Evolutionary conservation across 2,888 invertebrate genomes (phyloP).

Genomic region (Dione juno): DNA sequence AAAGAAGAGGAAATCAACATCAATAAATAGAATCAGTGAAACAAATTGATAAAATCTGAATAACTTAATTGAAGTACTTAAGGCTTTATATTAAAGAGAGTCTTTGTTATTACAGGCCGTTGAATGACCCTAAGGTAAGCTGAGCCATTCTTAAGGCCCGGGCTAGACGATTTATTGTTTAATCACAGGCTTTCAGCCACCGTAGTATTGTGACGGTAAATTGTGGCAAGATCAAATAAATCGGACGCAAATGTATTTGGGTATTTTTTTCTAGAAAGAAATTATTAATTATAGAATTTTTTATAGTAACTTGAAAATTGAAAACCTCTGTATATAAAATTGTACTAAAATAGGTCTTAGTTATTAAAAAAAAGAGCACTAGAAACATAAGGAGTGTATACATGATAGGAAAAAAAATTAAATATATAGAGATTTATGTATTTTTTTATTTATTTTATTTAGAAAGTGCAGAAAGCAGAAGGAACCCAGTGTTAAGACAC

Average conservation of each 20-base stretch:
- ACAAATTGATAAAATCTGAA: conserved; percentile 42
- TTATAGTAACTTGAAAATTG: too few species aligned
- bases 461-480: too few species aligned
- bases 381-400: too few species aligned
- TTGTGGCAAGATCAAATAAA: conserved; percentile 62
- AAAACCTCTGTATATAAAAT: too few species aligned
- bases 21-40: conserved; percentile 9
- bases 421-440: too few species aligned
- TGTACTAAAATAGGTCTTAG: too few species aligned
- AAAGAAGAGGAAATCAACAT: conserved; percentile 6
- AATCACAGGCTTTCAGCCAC: conserved; percentile 76
- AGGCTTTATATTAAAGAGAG: conserved; percentile 29
- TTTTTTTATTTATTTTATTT: too few species aligned
- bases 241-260: conserved; percentile 41
- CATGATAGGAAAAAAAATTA: too few species aligned
- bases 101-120: conserved; percentile 43
- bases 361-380: too few species aligned
- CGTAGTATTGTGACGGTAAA: conserved; percentile 75
- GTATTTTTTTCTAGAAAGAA: background rate
- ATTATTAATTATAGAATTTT: background rate
- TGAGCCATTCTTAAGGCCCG: conserved; percentile 50
- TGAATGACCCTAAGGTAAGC: conserved; percentile 45
- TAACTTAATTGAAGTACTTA: conserved; percentile 39
- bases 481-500: too few species aligned
- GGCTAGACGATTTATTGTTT: conserved; percentile 73